Conservation (phyloP, 1,140 invertebrate species). For the Meloidogyne hapla region DNA sequence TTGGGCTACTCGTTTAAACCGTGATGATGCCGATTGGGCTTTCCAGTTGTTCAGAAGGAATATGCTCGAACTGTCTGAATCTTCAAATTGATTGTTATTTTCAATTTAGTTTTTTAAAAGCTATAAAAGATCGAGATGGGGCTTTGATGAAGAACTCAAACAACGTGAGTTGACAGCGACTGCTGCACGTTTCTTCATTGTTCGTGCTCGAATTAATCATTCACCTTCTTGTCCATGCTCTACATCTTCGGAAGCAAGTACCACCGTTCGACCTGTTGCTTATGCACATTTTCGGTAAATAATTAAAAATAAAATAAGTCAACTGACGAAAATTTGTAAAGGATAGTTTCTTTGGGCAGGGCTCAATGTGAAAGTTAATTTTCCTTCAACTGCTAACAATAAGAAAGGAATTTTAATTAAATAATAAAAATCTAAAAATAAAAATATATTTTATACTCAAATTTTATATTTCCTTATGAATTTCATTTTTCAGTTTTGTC, state of each 20-base stretch:
- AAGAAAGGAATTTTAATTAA: too few species aligned
- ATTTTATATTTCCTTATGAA: too few species aligned
- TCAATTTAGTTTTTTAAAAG: not conserved
- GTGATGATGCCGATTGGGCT: slow-evolving; percentile 15
- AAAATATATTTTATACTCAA: too few species aligned
- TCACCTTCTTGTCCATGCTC: not conserved
- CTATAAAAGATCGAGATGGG: not conserved
- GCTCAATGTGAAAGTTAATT: too few species aligned
- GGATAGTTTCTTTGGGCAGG: too few species aligned
- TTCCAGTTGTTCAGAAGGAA: slow-evolving; percentile 21
- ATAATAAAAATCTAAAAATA: too few species aligned
- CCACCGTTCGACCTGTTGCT: slow-evolving; percentile 9
- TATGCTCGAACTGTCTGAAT: slow-evolving; percentile 16
- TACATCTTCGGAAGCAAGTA: not conserved
- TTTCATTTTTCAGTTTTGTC: slow-evolving; percentile 11
- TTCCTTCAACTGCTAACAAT: too few species aligned
- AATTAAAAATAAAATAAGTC: too few species aligned
- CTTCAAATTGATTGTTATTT: not conserved
- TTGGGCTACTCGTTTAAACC: slow-evolving; percentile 18
- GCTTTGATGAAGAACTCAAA: not conserved
- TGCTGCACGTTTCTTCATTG: slow-evolving; percentile 22
- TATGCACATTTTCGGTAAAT: slow-evolving; percentile 19
- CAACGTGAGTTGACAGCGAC: slow-evolving; percentile 9
- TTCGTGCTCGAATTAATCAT: not conserved
- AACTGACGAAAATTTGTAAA: not conserved